Percentiles rank a stretch among this genome's conserved stretches.
Conservation (phyloP, 1,140 invertebrate genomes). For the Cephus cinctus region DNA sequence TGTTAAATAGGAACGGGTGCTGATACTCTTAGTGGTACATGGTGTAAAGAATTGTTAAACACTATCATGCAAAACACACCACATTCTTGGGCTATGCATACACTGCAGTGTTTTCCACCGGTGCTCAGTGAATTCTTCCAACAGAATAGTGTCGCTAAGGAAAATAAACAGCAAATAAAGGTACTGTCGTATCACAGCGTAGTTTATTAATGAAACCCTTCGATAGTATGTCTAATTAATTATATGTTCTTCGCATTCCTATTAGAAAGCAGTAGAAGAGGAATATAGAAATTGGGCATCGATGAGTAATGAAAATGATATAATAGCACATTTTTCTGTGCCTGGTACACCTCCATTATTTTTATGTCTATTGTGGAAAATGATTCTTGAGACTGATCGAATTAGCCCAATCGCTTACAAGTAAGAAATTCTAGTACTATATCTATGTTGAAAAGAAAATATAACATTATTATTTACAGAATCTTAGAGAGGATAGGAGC, state of each 20-base stretch:
- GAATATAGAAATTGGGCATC: conserved; percentile 95
- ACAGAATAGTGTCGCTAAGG: conserved; percentile 79
- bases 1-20: conserved; percentile 52
- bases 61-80: conserved; percentile 93
- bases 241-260: conserved; percentile 12
- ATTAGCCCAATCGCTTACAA: conserved; percentile 93
- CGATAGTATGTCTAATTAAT: neutral
- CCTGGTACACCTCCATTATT: conserved; percentile 87
- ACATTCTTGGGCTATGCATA: conserved; percentile 91
- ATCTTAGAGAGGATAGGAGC: conserved; percentile 93
- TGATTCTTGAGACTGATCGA: conserved; percentile 90
- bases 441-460: conserved; percentile 3
- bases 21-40: conserved; percentile 70
- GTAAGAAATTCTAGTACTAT: conserved; percentile 56
- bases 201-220: conserved; percentile 9
- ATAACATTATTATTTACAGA: conserved; percentile 55
- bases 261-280: conserved; percentile 83
- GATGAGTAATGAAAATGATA: conserved; percentile 95
- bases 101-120: conserved; percentile 86
- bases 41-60: conserved; percentile 87
- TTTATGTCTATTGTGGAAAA: conserved; percentile 91
- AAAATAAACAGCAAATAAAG: conserved; percentile 88
- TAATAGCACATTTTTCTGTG: conserved; percentile 91
- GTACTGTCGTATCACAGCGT: no score
- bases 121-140: conserved; percentile 85